Conservation (phyloP, 2,797 vertebrate species). For the Antennarius maculatus region DNA sequence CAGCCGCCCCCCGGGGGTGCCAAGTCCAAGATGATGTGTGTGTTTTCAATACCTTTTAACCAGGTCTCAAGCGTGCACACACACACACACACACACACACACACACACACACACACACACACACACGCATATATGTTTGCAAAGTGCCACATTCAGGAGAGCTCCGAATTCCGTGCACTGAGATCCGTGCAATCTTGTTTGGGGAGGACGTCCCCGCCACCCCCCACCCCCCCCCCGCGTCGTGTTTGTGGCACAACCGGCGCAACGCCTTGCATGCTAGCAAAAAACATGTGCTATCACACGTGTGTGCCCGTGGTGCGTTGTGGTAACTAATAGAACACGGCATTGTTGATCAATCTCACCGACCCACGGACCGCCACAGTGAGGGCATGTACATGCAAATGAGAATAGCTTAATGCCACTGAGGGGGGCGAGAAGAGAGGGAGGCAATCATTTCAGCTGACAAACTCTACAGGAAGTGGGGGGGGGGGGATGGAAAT, state of each 20-base stretch:
- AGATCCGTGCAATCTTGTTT: no score
- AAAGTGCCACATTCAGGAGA: conserved; percentile 34
- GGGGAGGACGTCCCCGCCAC: no score
- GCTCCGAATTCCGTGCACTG: no score
- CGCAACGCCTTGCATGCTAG: conserved; percentile 17
- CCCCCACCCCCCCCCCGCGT: no score
- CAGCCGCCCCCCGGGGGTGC: conserved; percentile 20
- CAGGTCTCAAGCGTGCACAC: conserved; percentile 51
- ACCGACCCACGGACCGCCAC: conserved; percentile 88
- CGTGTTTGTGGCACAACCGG: neutral
- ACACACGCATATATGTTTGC: conserved; percentile 38
- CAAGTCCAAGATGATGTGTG: conserved; percentile 50
- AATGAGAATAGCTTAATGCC: conserved; percentile 95
- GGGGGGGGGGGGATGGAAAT: conserved; percentile 60
- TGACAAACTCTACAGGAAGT: conserved; percentile 77
- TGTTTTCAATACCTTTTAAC: conserved; percentile 57
- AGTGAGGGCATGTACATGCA: conserved; percentile 96
- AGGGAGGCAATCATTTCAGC: conserved; percentile 82
- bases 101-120: conserved; percentile 1
- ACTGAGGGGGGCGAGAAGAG: conserved; percentile 83
- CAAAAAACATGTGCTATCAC: neutral
- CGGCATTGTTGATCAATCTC: conserved; percentile 96
- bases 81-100: no score
- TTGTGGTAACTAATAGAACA: conserved; percentile 88
- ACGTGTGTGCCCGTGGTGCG: conserved; percentile 34